Evolutionary conservation across 2,888 invertebrate genomes (phyloP).

Genomic region (Drosophila conformis): DNA sequence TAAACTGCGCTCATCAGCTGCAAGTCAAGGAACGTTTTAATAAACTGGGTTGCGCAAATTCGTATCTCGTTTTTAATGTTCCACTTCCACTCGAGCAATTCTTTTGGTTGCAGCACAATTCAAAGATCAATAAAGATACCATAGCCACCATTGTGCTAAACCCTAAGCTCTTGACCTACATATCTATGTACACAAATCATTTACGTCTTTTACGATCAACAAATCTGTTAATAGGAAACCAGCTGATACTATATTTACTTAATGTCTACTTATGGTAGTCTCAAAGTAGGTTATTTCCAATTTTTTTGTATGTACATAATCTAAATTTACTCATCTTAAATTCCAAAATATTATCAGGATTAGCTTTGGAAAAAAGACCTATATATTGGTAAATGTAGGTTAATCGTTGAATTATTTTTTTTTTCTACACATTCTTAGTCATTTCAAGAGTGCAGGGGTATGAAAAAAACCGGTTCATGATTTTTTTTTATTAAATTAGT

Average conservation of each 20-base stretch:
- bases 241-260: neutral
- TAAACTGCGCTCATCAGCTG: neutral
- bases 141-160: constrained; percentile 2
- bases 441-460: neutral
- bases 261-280: neutral
- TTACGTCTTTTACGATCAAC: neutral
- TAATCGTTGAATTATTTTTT: neutral
- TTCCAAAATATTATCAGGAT: neutral
- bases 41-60: neutral
- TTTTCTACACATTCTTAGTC: neutral
- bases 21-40: neutral
- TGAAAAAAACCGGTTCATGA: constrained; percentile 57
- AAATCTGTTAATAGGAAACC: neutral
- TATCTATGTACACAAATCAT: neutral
- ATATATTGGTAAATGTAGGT: neutral
- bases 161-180: constrained; percentile 1
- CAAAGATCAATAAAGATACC: constrained; percentile 11
- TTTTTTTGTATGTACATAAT: neutral
- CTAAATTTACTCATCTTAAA: neutral
- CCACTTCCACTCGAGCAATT: neutral
- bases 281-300: neutral
- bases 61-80: neutral
- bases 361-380: neutral
- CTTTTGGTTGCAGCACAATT: constrained; percentile 1
- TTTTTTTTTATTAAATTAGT: constrained; percentile 10